phyloP scores from a whole-genome alignment of 2,797 vertebrate genomes.

The Pogonophryne albipinna region DNA sequence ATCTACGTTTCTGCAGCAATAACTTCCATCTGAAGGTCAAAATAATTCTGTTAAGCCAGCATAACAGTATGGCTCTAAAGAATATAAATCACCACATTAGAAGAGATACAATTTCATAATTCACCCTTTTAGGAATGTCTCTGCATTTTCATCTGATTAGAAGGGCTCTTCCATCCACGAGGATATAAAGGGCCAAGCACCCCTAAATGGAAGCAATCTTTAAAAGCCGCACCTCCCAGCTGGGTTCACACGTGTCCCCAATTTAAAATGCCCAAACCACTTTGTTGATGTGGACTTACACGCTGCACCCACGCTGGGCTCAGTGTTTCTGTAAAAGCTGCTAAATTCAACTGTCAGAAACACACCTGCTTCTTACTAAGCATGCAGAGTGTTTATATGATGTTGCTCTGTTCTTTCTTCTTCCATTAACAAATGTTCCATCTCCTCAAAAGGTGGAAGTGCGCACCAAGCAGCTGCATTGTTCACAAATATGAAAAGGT shows the following conservation, averaged over 20 bases:
- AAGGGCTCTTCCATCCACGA: slow-evolving; percentile 19
- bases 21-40: slow-evolving; percentile 26
- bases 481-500: slow-evolving; percentile 49
- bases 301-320: slow-evolving; percentile 32
- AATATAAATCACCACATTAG: slow-evolving; percentile 51
- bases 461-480: slow-evolving; percentile 32
- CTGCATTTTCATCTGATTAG: slow-evolving; percentile 31
- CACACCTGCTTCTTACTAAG: slow-evolving; percentile 28
- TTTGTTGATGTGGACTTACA: slow-evolving; percentile 47
- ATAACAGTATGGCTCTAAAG: slow-evolving; percentile 10
- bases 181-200: slow-evolving; percentile 7
- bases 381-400: slow-evolving; percentile 22
- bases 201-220: slow-evolving; percentile 49
- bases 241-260: slow-evolving; percentile 37
- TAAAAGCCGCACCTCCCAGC: slow-evolving; percentile 39
- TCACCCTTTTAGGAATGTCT: slow-evolving; percentile 28
- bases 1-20: slow-evolving; percentile 34
- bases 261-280: slow-evolving; percentile 46
- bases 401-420: not conserved
- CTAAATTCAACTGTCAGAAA: slow-evolving; percentile 40
- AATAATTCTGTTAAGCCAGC: slow-evolving; percentile 34
- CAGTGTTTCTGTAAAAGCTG: slow-evolving; percentile 10
- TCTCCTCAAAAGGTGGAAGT: slow-evolving; percentile 27
- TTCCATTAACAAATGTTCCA: slow-evolving; percentile 36
- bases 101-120: slow-evolving; percentile 36